Base-by-base conservation (phyloP, 2,888 invertebrate genomes). In the Agrotis puta region DNA sequence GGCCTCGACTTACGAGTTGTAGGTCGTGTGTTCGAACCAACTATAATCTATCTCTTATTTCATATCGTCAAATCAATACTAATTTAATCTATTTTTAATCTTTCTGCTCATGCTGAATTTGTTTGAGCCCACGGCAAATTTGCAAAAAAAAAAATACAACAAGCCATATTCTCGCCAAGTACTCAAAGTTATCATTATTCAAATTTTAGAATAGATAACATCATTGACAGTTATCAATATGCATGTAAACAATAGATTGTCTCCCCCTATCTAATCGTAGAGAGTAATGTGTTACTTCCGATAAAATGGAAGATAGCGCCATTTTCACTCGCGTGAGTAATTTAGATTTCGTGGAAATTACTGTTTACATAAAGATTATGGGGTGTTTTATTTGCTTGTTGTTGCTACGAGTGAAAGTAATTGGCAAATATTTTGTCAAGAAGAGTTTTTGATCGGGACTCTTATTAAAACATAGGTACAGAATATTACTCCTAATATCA, bases 151-250 rank as follows among this genome's bases (percentile, higher is more conserved):
- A 33, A 18, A 74, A 64, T 54, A 24, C 51, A 54, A 7, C 64
- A 5, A 74, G 27, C 22, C 18, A 71, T 5, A 24, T 27, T 20
- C 39, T 1, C 9, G 6, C 74, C 64, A 39, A 20, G 63, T 47
- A 74, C 33, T 64, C 11, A 63, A 79, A 74, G 24, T 62, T 65
- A 66, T 71, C 64, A 58, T 27, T 56, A 67, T 77, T 69, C 47
- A 74, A 59, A 78, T 66, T 72, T 70, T 39, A 51, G 14, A 68
- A 22, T n/a, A 79, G 74, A 74, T 69, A 71, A 27, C 71, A 73
- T 80, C 54, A 80, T 77, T 62, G 74, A 77, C 65, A 83, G 54
- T 77, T 85, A 84, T 81, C 77, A 77, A 77, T 72, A 43, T 56
- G 50, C 70, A 47, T 75, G 75, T 80, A 80, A 74, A 78, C 66